These are phyloP conservation scores for Ariopsis seemanni DNA, from an alignment of 2,113 vertebrate species.

Conservation along the genomic window DNA sequence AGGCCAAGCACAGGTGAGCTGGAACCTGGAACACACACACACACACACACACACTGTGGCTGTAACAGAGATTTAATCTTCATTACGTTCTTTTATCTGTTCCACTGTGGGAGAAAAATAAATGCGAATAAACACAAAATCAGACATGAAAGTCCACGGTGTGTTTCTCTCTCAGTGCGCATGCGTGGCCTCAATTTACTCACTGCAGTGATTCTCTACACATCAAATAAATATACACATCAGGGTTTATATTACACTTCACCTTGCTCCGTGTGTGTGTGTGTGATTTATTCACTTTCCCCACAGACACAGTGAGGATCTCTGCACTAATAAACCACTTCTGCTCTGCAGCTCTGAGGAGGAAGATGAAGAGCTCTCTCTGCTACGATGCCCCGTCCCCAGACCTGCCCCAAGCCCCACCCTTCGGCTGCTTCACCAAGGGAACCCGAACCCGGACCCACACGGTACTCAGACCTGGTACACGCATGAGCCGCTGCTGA, in stretches of 20 bases:
- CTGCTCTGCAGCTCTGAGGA: constrained; percentile 19
- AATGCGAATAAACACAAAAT: no score
- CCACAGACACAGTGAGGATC: neutral
- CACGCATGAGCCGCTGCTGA: neutral
- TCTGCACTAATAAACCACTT: neutral
- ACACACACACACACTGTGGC: neutral
- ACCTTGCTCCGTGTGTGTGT: neutral
- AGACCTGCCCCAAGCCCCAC: no score
- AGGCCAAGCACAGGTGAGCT: constrained; percentile 71
- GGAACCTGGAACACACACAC: constrained; percentile 75
- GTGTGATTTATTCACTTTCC: neutral
- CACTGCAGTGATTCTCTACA: no score
- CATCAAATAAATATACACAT: no score
- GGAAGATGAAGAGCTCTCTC: neutral
- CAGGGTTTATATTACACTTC: no score
- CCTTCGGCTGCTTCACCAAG: neutral
- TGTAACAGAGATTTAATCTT: no score
- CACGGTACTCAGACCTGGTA: neutral
- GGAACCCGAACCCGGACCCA: neutral
- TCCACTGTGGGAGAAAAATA: no score
- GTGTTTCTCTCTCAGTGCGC: no score
- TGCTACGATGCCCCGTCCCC: neutral
- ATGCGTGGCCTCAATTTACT: no score
- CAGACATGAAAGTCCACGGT: no score
- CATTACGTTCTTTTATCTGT: no score